A percentile compares a stretch with the other conserved stretches of the same genome.
These are phyloP conservation scores for Chitala chitala DNA, from an alignment of 2,113 vertebrate species.

Conservation along the genomic window DNA sequence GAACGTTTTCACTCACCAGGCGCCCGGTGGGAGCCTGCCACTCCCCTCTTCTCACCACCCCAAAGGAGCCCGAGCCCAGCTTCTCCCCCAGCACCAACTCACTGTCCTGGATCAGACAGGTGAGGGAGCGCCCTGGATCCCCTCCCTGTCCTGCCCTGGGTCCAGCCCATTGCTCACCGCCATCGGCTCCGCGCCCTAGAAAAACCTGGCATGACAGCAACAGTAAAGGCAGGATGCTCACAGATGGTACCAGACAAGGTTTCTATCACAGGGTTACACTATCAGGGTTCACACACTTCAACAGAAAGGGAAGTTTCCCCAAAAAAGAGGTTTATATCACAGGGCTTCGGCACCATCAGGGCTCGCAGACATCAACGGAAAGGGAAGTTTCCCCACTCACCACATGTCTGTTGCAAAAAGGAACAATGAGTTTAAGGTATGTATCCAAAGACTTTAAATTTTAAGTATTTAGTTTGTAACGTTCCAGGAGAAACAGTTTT, in stretches of 20 bases:
- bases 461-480: no score
- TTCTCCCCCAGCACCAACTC: conserved; percentile 68
- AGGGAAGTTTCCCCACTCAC: no score
- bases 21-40: conserved; percentile 68
- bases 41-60: conserved; percentile 72
- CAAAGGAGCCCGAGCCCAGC: conserved; percentile 79
- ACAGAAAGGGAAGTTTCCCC: no score
- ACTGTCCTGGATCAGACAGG: conserved; percentile 75
- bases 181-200: conserved; percentile 44
- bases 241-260: neutral
- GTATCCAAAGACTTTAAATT: no score
- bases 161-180: conserved; percentile 43
- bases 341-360: no score
- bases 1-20: conserved; percentile 55
- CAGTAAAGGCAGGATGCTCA: neutral
- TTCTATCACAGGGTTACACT: neutral
- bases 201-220: conserved; percentile 49
- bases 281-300: no score
- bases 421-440: no score
- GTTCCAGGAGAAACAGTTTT: no score
- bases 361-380: no score
- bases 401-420: no score
- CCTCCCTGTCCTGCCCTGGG: conserved; percentile 9
- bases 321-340: no score
- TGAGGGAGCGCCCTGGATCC: conserved; percentile 58